Percentiles rank a stretch among this genome's conserved stretches.
Conservation (phyloP, 2,113 vertebrate genomes). For the Scolopax mira region DNA sequence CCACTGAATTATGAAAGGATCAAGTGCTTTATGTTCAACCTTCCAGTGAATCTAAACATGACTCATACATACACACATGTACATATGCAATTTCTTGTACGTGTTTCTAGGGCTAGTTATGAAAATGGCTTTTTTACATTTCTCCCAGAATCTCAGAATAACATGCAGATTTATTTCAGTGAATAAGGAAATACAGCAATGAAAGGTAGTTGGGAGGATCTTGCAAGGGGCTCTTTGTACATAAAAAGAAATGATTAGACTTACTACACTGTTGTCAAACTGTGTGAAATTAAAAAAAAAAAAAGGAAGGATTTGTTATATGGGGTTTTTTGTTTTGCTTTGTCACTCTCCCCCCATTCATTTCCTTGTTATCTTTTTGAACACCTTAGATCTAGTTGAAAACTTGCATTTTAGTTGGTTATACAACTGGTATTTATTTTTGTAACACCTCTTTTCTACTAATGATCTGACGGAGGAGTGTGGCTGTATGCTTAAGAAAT, state of each 20-base stretch:
- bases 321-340: not conserved
- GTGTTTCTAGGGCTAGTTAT: slow-evolving; percentile 15
- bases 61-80: not conserved
- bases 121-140: slow-evolving; percentile 27
- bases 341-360: not conserved
- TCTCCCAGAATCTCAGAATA: not conserved
- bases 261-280: not conserved
- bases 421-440: not conserved
- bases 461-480: not conserved
- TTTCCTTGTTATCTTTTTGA: not conserved
- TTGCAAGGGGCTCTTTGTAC: not conserved
- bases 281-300: not conserved
- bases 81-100: not conserved
- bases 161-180: not conserved
- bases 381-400: not conserved
- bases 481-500: not conserved
- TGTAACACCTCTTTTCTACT: not conserved
- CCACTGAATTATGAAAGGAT: not conserved
- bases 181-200: not conserved
- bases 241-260: not conserved
- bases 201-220: not conserved
- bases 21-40: not conserved
- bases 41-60: slow-evolving; percentile 26
- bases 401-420: not conserved
- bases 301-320: not conserved